These are phyloP conservation scores for Brachynemurus nebulosus DNA, from an alignment of 2,888 invertebrate species.

Conservation along the genomic window DNA sequence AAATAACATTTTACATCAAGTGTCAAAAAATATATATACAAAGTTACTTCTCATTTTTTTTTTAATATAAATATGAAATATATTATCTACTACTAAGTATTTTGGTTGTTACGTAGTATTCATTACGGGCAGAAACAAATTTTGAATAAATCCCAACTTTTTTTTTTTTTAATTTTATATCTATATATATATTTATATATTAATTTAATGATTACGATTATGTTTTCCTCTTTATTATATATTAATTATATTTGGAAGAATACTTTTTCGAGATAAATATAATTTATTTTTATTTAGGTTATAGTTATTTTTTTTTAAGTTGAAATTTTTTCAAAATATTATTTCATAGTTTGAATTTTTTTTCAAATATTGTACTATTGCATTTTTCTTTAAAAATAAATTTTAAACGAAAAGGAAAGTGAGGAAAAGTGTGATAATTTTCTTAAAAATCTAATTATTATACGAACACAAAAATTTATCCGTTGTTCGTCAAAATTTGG, in stretches of 20 bases:
- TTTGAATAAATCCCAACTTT: not conserved
- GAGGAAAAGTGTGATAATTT: no score
- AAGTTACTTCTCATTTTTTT: constrained; percentile 8
- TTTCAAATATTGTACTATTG: not conserved
- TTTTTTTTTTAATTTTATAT: not conserved
- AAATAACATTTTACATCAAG: constrained; percentile 10
- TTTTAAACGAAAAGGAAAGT: no score
- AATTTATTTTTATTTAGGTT: no score
- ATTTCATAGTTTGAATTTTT: not conserved
- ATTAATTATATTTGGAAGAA: no score
- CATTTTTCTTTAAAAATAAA: not conserved
- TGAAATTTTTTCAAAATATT: constrained; percentile 1
- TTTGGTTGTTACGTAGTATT: constrained; percentile 5
- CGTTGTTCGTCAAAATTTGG: not conserved
- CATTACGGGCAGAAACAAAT: not conserved
- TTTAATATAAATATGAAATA: constrained; percentile 8
- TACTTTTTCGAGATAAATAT: no score
- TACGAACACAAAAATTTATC: not conserved
- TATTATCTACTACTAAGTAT: constrained; percentile 7
- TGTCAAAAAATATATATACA: constrained; percentile 12
- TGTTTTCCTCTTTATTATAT: no score
- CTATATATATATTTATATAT: not conserved
- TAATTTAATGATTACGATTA: not conserved
- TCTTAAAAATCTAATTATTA: constrained; percentile 1
- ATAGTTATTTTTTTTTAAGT: not conserved